Conservation (phyloP, 2,888 invertebrate genomes). For the Hirtodrosophila confusa region DNA sequence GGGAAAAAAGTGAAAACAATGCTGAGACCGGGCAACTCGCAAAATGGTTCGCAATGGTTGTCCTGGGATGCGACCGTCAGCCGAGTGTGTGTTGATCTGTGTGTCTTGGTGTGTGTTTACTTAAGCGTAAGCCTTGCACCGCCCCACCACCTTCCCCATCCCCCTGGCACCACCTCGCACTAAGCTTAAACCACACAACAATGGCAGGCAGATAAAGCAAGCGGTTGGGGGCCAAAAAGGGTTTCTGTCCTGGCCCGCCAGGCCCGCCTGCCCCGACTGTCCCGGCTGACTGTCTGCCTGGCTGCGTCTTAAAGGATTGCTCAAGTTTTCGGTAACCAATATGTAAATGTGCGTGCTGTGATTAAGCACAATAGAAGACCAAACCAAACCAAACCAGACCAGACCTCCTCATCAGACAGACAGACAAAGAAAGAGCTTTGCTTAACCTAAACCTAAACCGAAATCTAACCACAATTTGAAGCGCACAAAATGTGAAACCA, state of each 20-base stretch:
- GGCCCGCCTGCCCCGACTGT: conserved; percentile 6
- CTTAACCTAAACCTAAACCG: conserved; percentile 64
- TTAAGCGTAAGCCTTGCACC: conserved; percentile 71
- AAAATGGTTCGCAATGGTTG: conserved; percentile 63
- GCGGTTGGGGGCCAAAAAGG: conserved; percentile 51
- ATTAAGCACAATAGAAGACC: conserved; percentile 71
- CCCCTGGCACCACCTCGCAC: conserved; percentile 23
- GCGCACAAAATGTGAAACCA: conserved; percentile 73
- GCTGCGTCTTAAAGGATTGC: conserved; percentile 75
- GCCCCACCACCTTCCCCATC: neutral
- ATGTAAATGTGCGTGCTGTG: conserved; percentile 81
- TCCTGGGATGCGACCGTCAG: conserved; percentile 59
- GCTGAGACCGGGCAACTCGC: conserved; percentile 55
- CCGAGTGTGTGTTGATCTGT: conserved; percentile 26
- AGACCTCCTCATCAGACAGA: conserved; percentile 21
- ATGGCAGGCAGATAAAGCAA: conserved; percentile 45
- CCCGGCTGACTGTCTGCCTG: conserved; percentile 28
- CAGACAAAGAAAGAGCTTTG: conserved; percentile 33
- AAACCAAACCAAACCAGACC: conserved; percentile 32
- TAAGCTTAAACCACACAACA: conserved; percentile 67
- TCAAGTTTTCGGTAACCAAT: conserved; percentile 78
- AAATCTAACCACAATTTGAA: conserved; percentile 72
- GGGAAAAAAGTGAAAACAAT: conserved; percentile 75
- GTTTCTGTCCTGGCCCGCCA: conserved; percentile 27
- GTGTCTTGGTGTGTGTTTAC: conserved; percentile 70